Evolutionary conservation across 2,113 vertebrate species (phyloP).

Genomic region (Elaphurus davidianus): DNA sequence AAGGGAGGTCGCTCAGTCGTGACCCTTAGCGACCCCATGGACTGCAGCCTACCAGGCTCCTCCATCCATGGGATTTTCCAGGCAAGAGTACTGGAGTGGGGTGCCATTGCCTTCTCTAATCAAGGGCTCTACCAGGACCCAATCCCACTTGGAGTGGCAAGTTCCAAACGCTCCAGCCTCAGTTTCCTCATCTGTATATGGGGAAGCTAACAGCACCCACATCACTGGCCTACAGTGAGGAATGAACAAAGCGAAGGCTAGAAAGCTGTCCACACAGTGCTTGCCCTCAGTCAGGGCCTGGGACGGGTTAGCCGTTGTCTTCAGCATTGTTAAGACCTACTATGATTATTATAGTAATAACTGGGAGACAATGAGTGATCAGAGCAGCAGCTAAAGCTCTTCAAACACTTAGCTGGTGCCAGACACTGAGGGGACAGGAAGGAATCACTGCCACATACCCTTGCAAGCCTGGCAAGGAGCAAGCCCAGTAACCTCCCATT

Average conservation of each 20-base stretch:
- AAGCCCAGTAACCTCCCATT: neutral
- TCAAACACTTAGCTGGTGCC: slow-evolving; percentile 20
- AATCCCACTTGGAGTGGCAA: neutral
- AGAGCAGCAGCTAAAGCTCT: neutral
- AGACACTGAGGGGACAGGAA: slow-evolving; percentile 10
- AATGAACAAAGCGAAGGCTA: neutral
- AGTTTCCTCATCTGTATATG: neutral
- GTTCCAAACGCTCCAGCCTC: neutral
- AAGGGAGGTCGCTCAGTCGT: too few relatives aligned
- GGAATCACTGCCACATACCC: neutral
- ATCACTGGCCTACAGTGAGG: neutral
- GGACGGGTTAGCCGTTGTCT: neutral
- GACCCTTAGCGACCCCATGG: too few relatives aligned
- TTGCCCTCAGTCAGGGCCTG: neutral
- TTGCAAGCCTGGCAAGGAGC: slow-evolving; percentile 9
- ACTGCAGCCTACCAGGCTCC: too few relatives aligned
- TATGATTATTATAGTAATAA: neutral
- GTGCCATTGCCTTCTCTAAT: neutral
- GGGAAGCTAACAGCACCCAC: neutral
- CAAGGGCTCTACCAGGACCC: neutral
- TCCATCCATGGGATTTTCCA: too few relatives aligned
- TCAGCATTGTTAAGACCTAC: neutral
- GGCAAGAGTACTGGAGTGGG: too few relatives aligned
- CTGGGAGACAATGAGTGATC: neutral
- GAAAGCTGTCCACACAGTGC: neutral